Percentiles rank a stretch among this genome's conserved stretches.
These are phyloP conservation scores for Oncorhynchus gorbuscha DNA, from an alignment of 2,113 vertebrate species.

Conservation along the genomic window DNA sequence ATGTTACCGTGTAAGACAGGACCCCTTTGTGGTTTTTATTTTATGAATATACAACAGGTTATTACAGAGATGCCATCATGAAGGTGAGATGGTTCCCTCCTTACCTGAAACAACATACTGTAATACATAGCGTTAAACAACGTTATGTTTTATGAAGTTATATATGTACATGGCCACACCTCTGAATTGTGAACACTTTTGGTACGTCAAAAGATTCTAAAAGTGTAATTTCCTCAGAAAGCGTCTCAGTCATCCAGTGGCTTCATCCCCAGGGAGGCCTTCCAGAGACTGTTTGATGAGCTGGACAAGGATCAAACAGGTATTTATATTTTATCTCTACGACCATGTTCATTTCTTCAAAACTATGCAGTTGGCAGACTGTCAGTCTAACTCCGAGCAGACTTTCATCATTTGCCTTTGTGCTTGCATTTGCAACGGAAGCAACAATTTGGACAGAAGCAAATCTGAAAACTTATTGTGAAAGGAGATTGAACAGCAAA, in stretches of 20 bases:
- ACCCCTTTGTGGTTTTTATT: too few relatives aligned
- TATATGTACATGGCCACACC: too few relatives aligned
- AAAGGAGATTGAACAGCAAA: too few relatives aligned
- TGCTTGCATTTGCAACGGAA: neutral
- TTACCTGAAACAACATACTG: too few relatives aligned
- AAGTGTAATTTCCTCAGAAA: constrained; percentile 52
- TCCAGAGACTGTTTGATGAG: constrained; percentile 78
- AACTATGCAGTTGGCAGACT: too few relatives aligned
- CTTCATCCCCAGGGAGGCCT: constrained; percentile 63
- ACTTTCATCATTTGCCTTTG: neutral
- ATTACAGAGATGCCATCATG: constrained; percentile 65
- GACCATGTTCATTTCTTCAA: neutral
- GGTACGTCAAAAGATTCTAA: neutral
- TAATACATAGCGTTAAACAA: too few relatives aligned
- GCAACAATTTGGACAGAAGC: neutral
- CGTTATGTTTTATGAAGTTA: too few relatives aligned
- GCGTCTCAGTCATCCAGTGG: constrained; percentile 36
- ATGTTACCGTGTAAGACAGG: too few relatives aligned
- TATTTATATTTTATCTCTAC: constrained; percentile 28
- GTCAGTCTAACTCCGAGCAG: neutral
- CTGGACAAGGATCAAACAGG: constrained; percentile 73
- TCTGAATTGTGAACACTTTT: too few relatives aligned
- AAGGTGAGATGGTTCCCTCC: constrained; percentile 48
- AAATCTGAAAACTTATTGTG: too few relatives aligned
- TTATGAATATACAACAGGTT: too few relatives aligned